Conservation (phyloP, 2,113 vertebrate species). For the Coptodon rendalli region DNA sequence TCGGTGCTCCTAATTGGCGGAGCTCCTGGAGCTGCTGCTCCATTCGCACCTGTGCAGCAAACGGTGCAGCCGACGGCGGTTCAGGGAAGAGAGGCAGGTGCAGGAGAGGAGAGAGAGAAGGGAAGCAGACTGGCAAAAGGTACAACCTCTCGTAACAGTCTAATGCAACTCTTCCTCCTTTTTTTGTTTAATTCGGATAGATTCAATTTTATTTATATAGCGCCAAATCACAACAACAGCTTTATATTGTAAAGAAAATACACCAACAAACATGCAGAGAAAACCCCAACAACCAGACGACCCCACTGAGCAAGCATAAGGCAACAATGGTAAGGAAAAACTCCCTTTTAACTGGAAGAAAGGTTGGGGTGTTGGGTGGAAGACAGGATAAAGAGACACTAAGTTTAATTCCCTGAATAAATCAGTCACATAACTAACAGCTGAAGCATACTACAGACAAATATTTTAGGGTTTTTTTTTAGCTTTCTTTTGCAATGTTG, state of each 20-base stretch:
- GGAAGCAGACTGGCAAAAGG: background rate
- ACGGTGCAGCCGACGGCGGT: background rate
- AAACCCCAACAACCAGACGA: background rate
- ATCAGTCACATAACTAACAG: background rate
- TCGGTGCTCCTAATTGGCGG: conserved; percentile 63
- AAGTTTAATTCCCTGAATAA: background rate
- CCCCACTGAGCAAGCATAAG: background rate
- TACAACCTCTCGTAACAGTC: background rate
- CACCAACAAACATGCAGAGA: background rate
- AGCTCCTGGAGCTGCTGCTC: background rate
- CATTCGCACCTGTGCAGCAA: conserved; percentile 55
- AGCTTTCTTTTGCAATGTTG: background rate
- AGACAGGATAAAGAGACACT: background rate
- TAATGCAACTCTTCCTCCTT: background rate
- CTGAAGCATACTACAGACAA: background rate
- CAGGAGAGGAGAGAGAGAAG: background rate
- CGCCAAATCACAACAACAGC: background rate
- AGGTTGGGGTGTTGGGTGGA: background rate
- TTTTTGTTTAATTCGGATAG: background rate
- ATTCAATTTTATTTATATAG: background rate
- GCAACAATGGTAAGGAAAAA: background rate
- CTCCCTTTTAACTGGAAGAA: background rate
- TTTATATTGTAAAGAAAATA: background rate
- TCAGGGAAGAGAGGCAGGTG: background rate
- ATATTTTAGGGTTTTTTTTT: fast-evolving